These are phyloP conservation scores for Poeciliopsis infans DNA, from an alignment of 2,797 vertebrate genomes.

Conservation along the genomic window DNA sequence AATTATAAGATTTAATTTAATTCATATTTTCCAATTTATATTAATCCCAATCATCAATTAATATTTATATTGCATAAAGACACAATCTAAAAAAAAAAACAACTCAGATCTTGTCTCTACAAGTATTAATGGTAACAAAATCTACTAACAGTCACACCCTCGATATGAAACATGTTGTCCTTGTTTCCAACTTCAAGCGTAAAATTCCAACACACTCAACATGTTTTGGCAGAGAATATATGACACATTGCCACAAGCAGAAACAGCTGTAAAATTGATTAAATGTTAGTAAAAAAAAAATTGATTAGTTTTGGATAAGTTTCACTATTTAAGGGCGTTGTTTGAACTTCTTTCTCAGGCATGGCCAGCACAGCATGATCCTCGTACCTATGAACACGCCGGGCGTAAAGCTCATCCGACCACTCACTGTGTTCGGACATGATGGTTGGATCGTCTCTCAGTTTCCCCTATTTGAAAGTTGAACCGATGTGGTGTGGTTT, in stretches of 20 bases:
- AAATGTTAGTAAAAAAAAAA: background rate
- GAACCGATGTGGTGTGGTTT: background rate
- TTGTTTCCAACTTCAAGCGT: slow-evolving; percentile 3
- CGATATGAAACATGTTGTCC: background rate
- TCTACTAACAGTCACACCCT: slow-evolving; percentile 27
- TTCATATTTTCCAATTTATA: background rate
- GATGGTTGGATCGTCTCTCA: slow-evolving; percentile 76
- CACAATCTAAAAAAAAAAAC: background rate
- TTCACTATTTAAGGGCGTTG: background rate
- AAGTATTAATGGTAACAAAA: background rate
- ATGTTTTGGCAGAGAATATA: background rate
- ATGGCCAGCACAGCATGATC: slow-evolving; percentile 90
- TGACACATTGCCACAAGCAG: background rate
- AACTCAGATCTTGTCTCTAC: slow-evolving; percentile 3
- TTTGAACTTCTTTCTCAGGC: slow-evolving; percentile 73
- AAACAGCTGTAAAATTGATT: background rate
- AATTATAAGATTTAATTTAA: background rate
- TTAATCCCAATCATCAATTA: too few species aligned
- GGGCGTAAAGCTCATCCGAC: slow-evolving; percentile 86
- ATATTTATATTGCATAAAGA: slow-evolving; percentile 5
- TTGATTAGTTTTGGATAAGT: background rate
- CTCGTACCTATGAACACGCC: slow-evolving; percentile 88
- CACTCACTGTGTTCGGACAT: slow-evolving; percentile 91
- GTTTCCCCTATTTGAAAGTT: background rate
- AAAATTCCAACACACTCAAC: slow-evolving; percentile 21